A percentile compares a stretch with the other conserved stretches of the same genome.
Evolutionary conservation across 2,113 vertebrate genomes (phyloP).

Genomic region (Epinephelus lanceolatus): DNA sequence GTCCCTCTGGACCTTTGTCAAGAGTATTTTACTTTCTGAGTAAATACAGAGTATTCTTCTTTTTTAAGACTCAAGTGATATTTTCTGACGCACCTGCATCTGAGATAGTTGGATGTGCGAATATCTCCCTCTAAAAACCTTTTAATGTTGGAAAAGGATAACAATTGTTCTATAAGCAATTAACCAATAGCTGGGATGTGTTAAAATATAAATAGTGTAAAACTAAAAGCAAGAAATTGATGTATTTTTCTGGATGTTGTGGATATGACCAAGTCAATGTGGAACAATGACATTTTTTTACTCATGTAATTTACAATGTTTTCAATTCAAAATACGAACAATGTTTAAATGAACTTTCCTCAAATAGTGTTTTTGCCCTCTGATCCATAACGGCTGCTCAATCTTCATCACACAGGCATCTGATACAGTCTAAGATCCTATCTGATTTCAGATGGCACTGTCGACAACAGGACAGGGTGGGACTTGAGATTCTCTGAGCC

Average conservation of each 20-base stretch:
- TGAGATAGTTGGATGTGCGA: too few species aligned
- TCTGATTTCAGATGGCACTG: conserved; percentile 8
- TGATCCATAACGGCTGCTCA: not conserved
- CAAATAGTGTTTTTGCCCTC: not conserved
- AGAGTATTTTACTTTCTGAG: too few species aligned
- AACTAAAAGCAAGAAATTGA: not conserved
- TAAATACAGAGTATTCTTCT: too few species aligned
- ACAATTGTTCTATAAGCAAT: too few species aligned
- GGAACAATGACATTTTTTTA: not conserved
- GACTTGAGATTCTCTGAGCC: conserved; percentile 6
- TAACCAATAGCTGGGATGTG: not conserved
- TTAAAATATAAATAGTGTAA: not conserved
- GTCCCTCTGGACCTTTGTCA: too few species aligned
- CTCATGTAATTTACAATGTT: not conserved
- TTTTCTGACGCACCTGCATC: too few species aligned
- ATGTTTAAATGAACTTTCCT: not conserved
- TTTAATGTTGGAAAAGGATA: not conserved
- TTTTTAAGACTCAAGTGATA: too few species aligned
- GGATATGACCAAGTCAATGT: not conserved
- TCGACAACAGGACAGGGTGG: not conserved
- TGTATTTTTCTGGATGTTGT: not conserved
- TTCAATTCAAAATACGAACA: not conserved
- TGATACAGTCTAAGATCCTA: not conserved
- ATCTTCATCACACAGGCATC: not conserved
- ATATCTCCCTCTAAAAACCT: too few species aligned